These are phyloP conservation scores for Drosophila anceps DNA, from an alignment of 2,888 invertebrate genomes.

Conservation along the genomic window DNA sequence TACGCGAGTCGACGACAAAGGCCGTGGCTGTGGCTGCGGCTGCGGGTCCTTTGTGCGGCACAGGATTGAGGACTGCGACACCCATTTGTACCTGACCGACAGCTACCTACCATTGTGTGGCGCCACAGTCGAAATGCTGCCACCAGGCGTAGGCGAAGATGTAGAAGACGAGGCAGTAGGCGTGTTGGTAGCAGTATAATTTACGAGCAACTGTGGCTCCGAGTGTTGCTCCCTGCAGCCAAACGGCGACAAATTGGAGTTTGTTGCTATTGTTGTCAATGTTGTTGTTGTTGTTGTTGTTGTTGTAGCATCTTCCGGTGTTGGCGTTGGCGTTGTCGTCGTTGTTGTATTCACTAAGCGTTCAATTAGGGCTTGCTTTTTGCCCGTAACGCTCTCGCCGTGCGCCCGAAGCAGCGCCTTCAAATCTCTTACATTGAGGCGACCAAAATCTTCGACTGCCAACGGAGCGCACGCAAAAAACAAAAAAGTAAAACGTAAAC, in stretches of 20 bases:
- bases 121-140: constrained; percentile 23
- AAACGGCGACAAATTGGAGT: constrained; percentile 59
- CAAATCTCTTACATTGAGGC: constrained; percentile 70
- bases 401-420: constrained; percentile 69
- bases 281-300: constrained; percentile 28
- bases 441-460: constrained; percentile 49
- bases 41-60: constrained; percentile 25
- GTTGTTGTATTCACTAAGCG: constrained; percentile 60
- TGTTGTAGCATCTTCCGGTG: constrained; percentile 3
- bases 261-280: constrained; percentile 23
- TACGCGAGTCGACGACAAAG: constrained; percentile 19
- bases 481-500: constrained; percentile 30
- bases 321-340: constrained; percentile 13
- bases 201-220: constrained; percentile 46
- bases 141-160: background rate
- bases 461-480: constrained; percentile 27
- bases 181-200: constrained; percentile 36
- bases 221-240: constrained; percentile 22
- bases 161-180: background rate
- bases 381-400: constrained; percentile 70
- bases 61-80: constrained; percentile 11
- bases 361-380: constrained; percentile 74
- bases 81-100: constrained; percentile 27
- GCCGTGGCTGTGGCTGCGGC: constrained; percentile 10
- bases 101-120: constrained; percentile 60